A percentile compares a stretch with the other conserved stretches of the same genome.
Evolutionary conservation across 2,113 vertebrate species (phyloP).

Genomic region (Psittacula cyanocephala): DNA sequence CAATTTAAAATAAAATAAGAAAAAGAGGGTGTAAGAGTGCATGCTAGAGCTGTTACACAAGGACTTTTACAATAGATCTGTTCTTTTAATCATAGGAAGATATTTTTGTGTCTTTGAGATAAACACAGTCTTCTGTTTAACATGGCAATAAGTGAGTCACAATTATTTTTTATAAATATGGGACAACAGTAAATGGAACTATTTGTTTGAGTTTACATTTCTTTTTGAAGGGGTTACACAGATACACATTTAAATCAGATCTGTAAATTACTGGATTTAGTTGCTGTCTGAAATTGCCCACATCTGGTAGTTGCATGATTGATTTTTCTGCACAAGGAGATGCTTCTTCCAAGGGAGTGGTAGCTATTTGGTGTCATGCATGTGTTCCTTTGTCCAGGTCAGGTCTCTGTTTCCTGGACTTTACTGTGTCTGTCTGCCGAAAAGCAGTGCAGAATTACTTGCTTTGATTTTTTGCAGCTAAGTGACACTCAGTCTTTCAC

Average conservation of each 20-base stretch:
- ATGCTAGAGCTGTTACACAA: not conserved
- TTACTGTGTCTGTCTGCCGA: not conserved
- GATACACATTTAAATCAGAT: not conserved
- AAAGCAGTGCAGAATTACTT: not conserved
- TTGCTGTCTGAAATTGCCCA: not conserved
- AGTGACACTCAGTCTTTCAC: constrained; percentile 84
- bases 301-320: not conserved
- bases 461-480: constrained; percentile 68
- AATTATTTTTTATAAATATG: not conserved
- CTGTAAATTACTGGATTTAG: not conserved
- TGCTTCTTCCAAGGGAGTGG: not conserved
- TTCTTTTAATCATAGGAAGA: not conserved
- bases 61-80: not conserved
- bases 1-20: not conserved
- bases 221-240: not conserved
- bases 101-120: not conserved
- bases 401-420: not conserved
- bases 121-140: not conserved
- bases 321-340: not conserved
- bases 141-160: not conserved
- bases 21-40: not conserved
- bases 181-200: not conserved
- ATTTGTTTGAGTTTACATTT: not conserved
- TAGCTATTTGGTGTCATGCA: not conserved
- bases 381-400: not conserved